Evolutionary conservation across 2,888 invertebrate species (phyloP).

Genomic region (Kryphioiulus occultus): DNA sequence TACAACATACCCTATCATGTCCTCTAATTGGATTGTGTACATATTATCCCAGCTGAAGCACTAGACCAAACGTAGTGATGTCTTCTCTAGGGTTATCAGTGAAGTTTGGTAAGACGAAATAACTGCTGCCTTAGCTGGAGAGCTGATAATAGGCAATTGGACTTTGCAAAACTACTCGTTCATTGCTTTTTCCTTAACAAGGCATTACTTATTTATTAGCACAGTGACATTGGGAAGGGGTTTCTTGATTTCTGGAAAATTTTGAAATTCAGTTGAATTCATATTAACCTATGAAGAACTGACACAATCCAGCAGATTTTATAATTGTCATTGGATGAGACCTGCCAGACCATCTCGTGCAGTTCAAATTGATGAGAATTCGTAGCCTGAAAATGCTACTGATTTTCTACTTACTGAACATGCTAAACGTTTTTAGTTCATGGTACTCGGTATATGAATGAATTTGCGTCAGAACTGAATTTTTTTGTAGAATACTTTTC

Average conservation of each 20-base stretch:
- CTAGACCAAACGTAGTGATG: not conserved
- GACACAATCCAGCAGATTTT: not conserved
- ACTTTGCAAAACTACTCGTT: not conserved
- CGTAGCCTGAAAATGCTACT: not conserved
- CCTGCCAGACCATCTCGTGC: not conserved
- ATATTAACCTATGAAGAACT: not conserved
- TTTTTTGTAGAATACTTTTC: not conserved
- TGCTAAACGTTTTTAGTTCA: not conserved
- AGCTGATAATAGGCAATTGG: not conserved
- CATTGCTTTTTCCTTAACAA: not conserved
- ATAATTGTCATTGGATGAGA: not conserved
- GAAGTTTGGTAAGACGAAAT: not conserved
- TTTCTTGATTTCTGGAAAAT: not conserved
- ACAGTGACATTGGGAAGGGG: not conserved
- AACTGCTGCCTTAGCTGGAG: constrained; percentile 10
- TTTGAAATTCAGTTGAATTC: not conserved
- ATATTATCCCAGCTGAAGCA: constrained; percentile 16
- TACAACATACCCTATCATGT: not conserved
- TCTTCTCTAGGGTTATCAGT: not conserved
- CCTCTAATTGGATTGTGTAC: not conserved
- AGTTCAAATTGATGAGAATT: not conserved
- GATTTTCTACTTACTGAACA: not conserved
- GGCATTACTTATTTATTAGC: not conserved
- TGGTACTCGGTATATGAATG: not conserved
- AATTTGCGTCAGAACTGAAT: not conserved